Base-by-base conservation (phyloP, 2,797 vertebrate genomes). In the Myotis planiceps region DNA sequence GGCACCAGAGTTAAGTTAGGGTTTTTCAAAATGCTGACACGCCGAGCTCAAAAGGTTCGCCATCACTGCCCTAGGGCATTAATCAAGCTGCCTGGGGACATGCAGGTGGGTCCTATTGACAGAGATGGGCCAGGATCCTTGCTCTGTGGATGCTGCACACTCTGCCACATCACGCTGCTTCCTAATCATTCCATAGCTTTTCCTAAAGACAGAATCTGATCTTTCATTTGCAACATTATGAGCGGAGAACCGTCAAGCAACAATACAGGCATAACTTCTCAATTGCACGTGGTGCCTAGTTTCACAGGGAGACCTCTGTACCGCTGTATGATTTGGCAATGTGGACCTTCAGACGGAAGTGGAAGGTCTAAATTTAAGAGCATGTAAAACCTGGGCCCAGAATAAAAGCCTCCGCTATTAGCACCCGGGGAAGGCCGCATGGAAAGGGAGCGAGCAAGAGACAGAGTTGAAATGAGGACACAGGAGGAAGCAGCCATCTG, bases 361-460 rank as follows among this genome's bases (percentile, higher is more conserved):
- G 51, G 42, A 86, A 51, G 14, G 21, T 80, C 53, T 82, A 92
- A 68, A 90, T 90, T 72, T 75, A 90, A 89, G 87, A 97, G 79
- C 85, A 89, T 15, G 2, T 55, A 71, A 95, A 97, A 97, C 42
- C 34, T 10, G 23, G 60, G 88, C 82, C 94, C 32, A 92, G 94
- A 95, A 97, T 93, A 80, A 97, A 92, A 86, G 45, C 80, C 89
- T 93, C 19, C 29, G 55, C 45, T 96, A 91, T 97, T 92, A 98
- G 97, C 91, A 94, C 93, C 97, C 97, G 96, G 97, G 92, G 92
- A 96, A 97, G 96, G 96, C 96, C 96, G 97, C 95, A 90, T 72
- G 93, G 97, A 92, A 94, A 96, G 96, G 34, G 63, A 91, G 92
- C 89, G 95, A 93, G 86, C 89, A 74, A 96, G 96, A 72, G 94